phyloP scores from a whole-genome alignment of 2,888 invertebrate genomes.

The Dusona sp. region DNA sequence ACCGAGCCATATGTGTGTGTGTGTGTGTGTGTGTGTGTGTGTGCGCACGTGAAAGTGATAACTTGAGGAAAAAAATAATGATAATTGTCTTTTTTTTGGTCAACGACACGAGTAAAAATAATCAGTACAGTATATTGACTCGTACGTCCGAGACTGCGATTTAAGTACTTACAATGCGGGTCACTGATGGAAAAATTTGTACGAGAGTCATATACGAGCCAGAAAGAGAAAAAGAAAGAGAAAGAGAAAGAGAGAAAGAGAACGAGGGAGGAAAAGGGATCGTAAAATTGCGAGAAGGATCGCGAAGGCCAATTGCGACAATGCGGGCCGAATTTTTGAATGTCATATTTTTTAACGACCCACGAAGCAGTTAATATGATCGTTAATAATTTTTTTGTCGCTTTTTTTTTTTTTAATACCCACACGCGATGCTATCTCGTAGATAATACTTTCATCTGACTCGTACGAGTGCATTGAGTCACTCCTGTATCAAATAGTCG shows the following conservation, averaged over 20 bases:
- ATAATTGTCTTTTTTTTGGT: not conserved
- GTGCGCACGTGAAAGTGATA: too few relatives aligned
- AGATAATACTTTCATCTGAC: constrained; percentile 1
- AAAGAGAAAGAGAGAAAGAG: too few relatives aligned
- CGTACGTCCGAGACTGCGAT: not conserved
- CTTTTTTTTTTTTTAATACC: constrained; percentile 18
- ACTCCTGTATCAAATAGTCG: constrained; percentile 48
- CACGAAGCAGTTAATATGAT: constrained; percentile 8
- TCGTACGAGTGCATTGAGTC: constrained; percentile 43
- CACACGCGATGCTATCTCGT: constrained; percentile 34
- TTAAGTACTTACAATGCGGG: constrained; percentile 26
- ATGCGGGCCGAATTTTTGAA: constrained; percentile 61
- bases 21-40: too few relatives aligned
- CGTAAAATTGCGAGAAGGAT: constrained; percentile 21
- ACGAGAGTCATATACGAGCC: not conserved
- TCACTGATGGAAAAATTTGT: constrained; percentile 26
- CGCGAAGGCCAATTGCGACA: constrained; percentile 51
- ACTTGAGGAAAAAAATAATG: too few relatives aligned
- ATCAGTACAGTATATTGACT: not conserved
- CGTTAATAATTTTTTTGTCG: not conserved
- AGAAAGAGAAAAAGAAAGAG: not conserved
- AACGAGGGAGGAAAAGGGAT: not conserved
- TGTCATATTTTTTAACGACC: constrained; percentile 10
- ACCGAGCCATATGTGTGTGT: too few relatives aligned
- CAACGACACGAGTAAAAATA: not conserved